Conservation (phyloP, 1,140 invertebrate genomes). For the Rhopalosiphum maidis region DNA sequence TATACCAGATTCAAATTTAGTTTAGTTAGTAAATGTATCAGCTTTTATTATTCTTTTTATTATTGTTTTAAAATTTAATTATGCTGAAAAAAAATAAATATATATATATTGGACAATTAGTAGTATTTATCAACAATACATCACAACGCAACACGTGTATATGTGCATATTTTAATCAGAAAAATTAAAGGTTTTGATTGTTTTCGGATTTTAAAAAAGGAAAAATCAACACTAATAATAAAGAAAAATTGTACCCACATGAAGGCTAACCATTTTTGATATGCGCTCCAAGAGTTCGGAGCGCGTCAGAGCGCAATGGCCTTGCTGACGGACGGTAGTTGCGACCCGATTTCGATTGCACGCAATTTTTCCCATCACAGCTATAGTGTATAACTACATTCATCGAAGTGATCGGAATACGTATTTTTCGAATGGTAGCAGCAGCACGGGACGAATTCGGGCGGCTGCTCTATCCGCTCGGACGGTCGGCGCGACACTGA, state of each 20-base stretch:
- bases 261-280: slow-evolving; percentile 50
- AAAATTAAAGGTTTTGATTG: neutral
- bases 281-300: slow-evolving; percentile 47
- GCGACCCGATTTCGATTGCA: slow-evolving; percentile 51
- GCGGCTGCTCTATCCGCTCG: neutral
- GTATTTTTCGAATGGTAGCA: neutral
- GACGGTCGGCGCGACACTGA: slow-evolving; percentile 50
- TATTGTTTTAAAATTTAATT: too few species aligned
- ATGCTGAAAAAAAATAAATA: too few species aligned
- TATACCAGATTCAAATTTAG: too few species aligned
- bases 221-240: neutral
- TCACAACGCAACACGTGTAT: neutral
- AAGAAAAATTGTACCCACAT: neutral
- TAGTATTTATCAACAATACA: neutral
- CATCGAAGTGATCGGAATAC: neutral
- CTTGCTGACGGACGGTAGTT: slow-evolving; percentile 22
- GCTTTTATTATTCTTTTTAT: too few species aligned
- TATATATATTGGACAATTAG: neutral
- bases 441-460: neutral
- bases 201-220: neutral
- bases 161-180: neutral
- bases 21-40: too few species aligned
- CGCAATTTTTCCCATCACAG: slow-evolving; percentile 48
- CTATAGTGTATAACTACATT: neutral
- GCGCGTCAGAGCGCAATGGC: slow-evolving; percentile 28